These are phyloP conservation scores for Sanderia malayensis DNA, from an alignment of 30 jellyfish, hydroid and myxozoan species.

Conservation along the genomic window DNA sequence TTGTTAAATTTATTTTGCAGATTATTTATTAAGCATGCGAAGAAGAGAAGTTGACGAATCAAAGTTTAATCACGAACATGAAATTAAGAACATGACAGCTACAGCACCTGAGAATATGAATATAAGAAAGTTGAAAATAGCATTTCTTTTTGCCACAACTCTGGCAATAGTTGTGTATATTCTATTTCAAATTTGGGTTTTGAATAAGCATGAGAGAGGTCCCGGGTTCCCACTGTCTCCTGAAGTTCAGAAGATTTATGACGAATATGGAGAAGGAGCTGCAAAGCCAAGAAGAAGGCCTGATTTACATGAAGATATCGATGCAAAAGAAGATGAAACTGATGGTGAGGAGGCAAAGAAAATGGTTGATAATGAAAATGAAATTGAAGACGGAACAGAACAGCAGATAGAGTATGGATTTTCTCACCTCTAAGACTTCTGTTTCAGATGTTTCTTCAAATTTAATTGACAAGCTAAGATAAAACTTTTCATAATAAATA, in stretches of 20 bases:
- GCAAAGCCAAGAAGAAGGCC: slow-evolving; percentile 55
- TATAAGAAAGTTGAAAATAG: slow-evolving; percentile 5
- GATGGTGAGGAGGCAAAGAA: background rate
- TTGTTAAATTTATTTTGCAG: no score
- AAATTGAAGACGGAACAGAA: background rate
- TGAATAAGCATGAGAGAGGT: no score
- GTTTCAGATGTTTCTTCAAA: no score
- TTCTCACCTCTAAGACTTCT: no score
- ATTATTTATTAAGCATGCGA: no score
- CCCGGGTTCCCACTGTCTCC: slow-evolving; percentile 49
- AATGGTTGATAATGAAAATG: background rate
- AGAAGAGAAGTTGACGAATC: no score
- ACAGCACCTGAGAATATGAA: slow-evolving; percentile 16
- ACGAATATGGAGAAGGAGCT: slow-evolving; percentile 50
- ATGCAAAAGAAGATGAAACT: background rate
- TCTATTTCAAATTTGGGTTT: background rate
- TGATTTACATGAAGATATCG: background rate
- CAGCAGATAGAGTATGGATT: no score
- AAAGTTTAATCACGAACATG: no score
- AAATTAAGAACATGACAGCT: no score
- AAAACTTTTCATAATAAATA: no score
- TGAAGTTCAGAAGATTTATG: slow-evolving; percentile 40
- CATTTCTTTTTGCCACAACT: background rate
- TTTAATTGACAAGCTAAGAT: no score
- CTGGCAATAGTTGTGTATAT: slow-evolving; percentile 17